These are phyloP conservation scores for Australoheros scitulus DNA, from an alignment of 2,113 vertebrate genomes.

Conservation along the genomic window DNA sequence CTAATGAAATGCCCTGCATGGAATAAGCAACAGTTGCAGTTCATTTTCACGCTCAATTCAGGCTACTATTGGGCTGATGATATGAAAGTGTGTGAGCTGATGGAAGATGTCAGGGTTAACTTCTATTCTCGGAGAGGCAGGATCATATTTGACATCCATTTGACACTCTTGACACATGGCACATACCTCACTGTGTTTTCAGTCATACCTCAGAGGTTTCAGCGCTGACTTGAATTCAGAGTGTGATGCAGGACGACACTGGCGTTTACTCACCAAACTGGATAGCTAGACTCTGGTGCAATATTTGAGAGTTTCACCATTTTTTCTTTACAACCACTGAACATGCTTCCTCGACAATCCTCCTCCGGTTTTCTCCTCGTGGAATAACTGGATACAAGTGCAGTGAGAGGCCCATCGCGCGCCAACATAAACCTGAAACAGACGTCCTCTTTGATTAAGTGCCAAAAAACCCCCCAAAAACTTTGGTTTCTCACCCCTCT, in stretches of 20 bases:
- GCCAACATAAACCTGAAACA: slow-evolving; percentile 21
- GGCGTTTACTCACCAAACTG: neutral
- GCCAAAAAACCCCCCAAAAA: no score
- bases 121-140: neutral
- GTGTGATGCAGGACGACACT: neutral
- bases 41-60: neutral
- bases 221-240: neutral
- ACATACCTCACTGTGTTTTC: neutral
- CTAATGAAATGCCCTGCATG: neutral
- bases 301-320: neutral
- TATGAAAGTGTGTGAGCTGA: neutral
- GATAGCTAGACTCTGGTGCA: neutral
- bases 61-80: neutral
- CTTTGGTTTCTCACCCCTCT: neutral
- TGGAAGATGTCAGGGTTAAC: neutral
- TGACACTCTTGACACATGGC: neutral
- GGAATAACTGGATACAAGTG: slow-evolving; percentile 16
- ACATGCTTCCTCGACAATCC: neutral
- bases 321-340: neutral
- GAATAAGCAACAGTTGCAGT: neutral
- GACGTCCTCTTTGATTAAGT: slow-evolving; percentile 11
- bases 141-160: neutral
- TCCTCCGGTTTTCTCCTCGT: neutral
- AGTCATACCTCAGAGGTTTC: neutral
- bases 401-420: neutral